These are phyloP conservation scores for Corapipo altera DNA, from an alignment of 2,113 vertebrate genomes.

Conservation along the genomic window DNA sequence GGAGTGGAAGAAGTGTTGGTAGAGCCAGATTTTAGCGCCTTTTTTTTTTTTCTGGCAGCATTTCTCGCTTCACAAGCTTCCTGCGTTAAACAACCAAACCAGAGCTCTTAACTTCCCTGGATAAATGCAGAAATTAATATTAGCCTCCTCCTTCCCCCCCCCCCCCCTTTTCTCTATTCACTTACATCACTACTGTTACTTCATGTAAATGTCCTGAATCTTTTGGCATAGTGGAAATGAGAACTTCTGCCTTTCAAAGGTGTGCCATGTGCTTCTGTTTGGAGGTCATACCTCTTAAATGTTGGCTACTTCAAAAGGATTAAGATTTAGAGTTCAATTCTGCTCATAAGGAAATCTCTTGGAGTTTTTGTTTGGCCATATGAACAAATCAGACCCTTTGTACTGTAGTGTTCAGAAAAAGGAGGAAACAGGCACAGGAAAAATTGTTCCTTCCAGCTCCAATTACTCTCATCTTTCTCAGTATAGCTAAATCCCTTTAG, in stretches of 20 bases:
- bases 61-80: not conserved
- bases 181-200: not conserved
- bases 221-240: not conserved
- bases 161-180: not conserved
- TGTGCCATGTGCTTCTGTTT: not conserved
- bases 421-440: not conserved
- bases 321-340: not conserved
- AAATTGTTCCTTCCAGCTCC: slow-evolving; percentile 4
- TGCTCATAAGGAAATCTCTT: not conserved
- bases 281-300: slow-evolving; percentile 11
- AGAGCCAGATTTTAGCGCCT: not conserved
- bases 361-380: not conserved
- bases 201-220: not conserved
- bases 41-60: not conserved
- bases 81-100: not conserved
- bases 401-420: slow-evolving; percentile 15
- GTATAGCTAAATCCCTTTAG: slow-evolving; percentile 10
- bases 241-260: not conserved
- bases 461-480: slow-evolving; percentile 29
- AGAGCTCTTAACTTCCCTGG: not conserved
- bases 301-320: not conserved
- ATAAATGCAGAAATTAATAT: not conserved
- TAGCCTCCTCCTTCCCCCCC: fast-evolving
- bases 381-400: not conserved
- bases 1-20: not conserved